Evolutionary conservation across 2,113 vertebrate species (phyloP), one percentile per base, ranked within the genome.

Genomic region (Trichechus manatus): DNA sequence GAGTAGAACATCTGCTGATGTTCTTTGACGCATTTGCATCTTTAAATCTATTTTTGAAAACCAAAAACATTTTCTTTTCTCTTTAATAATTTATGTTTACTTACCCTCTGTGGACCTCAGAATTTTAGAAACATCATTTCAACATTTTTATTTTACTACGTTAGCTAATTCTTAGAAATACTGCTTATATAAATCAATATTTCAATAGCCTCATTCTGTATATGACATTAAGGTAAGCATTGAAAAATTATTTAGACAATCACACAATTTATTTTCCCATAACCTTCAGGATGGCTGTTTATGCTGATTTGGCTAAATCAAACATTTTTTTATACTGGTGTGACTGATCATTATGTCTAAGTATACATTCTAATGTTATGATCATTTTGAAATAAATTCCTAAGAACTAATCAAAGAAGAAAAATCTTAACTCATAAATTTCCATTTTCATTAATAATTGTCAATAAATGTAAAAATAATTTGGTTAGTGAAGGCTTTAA

Each of bases 1-100:
- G 68, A 87, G 96, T 96, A n/a, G n/a, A n/a, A n/a, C n/a, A n/a
- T 95, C 50, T 98, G 72, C 78, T 94, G 96, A 33, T 56, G 20
- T 95, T 83, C 33, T 61, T 82, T 95, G 68, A 70, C 97, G 83
- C 95, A 78, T 29, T 90, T 91, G 29, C 50, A 78, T 39, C 86
- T 96, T 91, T 97, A 87, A 97, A 97, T 94, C 70, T 14, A 93
- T 78, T 89, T 89, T 93, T 70, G 11, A 84, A 88, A 91, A 88
- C n/a, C 9, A 47, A 96, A 97, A 97, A 47, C 6, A 72, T 82
- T 42, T 72, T 14, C 4, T 50, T 36, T 95, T 97, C 39, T 79
- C 72, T 95, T 93, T 96, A 94, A 64, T 92, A 97, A 97, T 63
- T 70, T 20, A 68, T 29, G 94, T 31, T 96, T 95, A 78, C n/a